phyloP scores from a whole-genome alignment of 2,797 vertebrate species.

The Meriones psammophilus region DNA sequence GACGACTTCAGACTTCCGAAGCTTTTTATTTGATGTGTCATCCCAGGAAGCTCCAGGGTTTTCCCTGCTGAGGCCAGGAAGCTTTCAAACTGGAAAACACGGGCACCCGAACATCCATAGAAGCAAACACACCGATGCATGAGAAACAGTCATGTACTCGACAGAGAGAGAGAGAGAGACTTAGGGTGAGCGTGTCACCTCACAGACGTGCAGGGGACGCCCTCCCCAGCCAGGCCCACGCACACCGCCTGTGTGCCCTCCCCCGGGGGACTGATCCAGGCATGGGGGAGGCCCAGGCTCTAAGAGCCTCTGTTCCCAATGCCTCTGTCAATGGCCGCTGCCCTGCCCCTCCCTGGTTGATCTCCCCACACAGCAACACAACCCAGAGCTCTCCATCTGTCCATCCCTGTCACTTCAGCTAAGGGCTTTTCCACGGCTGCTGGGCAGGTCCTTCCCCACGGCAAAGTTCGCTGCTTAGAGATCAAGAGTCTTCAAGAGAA shows the following conservation, averaged over 20 bases:
- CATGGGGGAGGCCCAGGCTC: too few species aligned
- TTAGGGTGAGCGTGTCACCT: background rate
- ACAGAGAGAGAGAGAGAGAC: background rate
- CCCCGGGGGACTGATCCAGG: background rate
- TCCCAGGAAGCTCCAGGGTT: background rate
- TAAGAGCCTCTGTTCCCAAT: background rate
- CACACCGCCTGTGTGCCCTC: background rate
- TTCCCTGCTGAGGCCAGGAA: background rate
- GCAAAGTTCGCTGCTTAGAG: background rate
- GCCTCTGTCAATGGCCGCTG: background rate
- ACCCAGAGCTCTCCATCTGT: background rate
- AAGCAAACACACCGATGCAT: background rate
- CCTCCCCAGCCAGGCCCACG: background rate
- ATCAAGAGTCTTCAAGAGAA: slow-evolving; percentile 9
- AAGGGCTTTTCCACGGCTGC: background rate
- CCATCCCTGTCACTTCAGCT: background rate
- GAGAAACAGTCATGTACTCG: background rate
- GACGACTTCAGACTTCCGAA: background rate
- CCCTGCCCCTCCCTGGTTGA: background rate
- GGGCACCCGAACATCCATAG: background rate
- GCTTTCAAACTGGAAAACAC: background rate
- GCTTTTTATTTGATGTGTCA: background rate
- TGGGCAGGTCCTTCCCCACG: background rate
- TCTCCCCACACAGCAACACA: background rate
- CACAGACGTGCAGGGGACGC: background rate